Evolutionary conservation across 2,888 invertebrate species (phyloP), one percentile per base, ranked within the genome.

Genomic region (Spisula solida): DNA sequence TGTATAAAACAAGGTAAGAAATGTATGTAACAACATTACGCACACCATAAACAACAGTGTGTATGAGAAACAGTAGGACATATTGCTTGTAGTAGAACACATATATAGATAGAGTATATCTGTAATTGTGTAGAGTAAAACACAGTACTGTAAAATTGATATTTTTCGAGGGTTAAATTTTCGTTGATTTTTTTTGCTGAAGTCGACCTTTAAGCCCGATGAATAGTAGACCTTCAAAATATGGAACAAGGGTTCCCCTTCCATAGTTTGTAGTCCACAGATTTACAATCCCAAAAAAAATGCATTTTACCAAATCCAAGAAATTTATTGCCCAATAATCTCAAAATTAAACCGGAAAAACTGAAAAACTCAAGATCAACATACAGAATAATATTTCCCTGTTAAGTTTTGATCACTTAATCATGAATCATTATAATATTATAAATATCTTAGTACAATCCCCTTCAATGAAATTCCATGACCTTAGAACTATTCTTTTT

Each of bases 1-100:
- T 34, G 34, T 75, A 75, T 75, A 75, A 34, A 75, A 75, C 75
- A 75, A 75, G n/a, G 75, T 75, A 75, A 31, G 34, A 31, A 14
- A 31, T 75, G 34, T 75, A 31, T 34, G 25, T 18, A 75, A 31
- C 75, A 75, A 75, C 16, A 34, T 16, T 16, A 75, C 75, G 31
- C 34, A 75, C 31, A 8, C 8, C 25, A 75, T 31, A 31, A 70
- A 66, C 60, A 66, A 25, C 20, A n/a, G 10, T 25, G 25, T 66
- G 25, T 25, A 25, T 4, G 10, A 25, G 25, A 66, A 25, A 66
- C 25, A 66, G 25, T 5, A 10, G n/a, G 60, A 25, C 6, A 25
- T 66, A 56, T 56, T 56, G 56, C 60, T 66, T 25, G 20, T 25
- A 25, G 10, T n/a, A 25, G 60, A 66, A 66, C 60, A 66, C 60